phyloP scores from a whole-genome alignment of 2,113 vertebrate species.

The Syrrhaptes paradoxus region DNA sequence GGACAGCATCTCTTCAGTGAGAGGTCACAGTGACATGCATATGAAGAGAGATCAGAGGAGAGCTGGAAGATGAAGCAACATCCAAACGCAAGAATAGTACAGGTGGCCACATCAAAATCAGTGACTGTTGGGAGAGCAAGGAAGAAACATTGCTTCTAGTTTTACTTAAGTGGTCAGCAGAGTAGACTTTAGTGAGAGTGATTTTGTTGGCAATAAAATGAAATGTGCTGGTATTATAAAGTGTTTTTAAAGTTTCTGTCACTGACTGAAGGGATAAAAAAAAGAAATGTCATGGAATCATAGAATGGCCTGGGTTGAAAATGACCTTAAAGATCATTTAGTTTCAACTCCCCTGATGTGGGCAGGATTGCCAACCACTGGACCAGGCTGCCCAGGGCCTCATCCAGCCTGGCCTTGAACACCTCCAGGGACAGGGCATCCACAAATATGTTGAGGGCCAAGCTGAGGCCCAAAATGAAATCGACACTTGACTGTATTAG shows the following conservation, averaged over 20 bases:
- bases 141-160: not conserved
- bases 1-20: not conserved
- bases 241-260: not conserved
- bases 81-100: not conserved
- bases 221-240: not conserved
- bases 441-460: not conserved
- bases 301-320: too few species aligned
- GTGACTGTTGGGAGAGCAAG: not conserved
- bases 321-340: too few species aligned
- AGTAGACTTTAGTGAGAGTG: not conserved
- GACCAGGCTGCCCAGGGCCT: too few species aligned
- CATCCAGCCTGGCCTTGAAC: too few species aligned
- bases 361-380: too few species aligned
- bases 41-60: not conserved
- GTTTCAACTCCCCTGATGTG: too few species aligned
- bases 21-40: not conserved
- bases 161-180: not conserved
- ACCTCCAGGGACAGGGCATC: too few species aligned
- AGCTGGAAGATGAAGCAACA: not conserved
- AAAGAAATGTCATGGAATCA: not conserved
- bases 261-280: not conserved
- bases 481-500: not conserved
- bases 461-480: not conserved
- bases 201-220: not conserved
- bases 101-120: not conserved